A percentile compares a stretch with the other conserved stretches of the same genome.
These are phyloP conservation scores for Berghia stephanieae DNA, from an alignment of 1,140 invertebrate genomes.

Conservation along the genomic window DNA sequence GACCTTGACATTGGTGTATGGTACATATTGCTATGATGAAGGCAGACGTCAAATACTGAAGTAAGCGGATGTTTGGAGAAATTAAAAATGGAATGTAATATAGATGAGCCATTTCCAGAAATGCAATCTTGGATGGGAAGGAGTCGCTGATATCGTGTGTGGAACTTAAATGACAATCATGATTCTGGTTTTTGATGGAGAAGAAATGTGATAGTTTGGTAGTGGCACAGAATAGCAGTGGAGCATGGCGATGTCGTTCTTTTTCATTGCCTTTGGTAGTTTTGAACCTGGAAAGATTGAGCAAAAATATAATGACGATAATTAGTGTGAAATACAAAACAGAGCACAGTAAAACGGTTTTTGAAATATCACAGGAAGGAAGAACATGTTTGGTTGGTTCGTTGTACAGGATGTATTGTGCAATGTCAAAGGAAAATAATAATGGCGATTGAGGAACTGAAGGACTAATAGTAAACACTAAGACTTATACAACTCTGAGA, in stretches of 20 bases:
- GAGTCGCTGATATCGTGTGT: not conserved
- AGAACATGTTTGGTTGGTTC: not conserved
- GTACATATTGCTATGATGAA: not conserved
- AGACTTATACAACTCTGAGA: not conserved
- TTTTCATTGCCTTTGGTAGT: no score
- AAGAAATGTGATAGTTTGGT: no score
- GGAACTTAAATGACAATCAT: not conserved
- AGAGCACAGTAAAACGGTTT: not conserved
- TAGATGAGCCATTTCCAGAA: no score
- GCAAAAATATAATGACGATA: no score
- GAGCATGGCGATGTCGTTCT: no score
- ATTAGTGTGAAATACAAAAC: not conserved
- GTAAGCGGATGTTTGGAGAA: not conserved
- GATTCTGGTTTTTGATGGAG: not conserved
- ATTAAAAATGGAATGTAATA: not conserved
- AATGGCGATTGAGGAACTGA: not conserved
- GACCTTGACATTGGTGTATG: not conserved
- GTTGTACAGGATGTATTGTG: not conserved
- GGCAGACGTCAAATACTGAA: not conserved
- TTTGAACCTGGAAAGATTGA: no score
- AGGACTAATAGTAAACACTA: not conserved
- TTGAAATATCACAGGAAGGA: not conserved
- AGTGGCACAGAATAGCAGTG: no score
- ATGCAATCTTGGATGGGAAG: not conserved
- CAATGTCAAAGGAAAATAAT: not conserved